Evolutionary conservation across 2,797 vertebrate species (phyloP).

Genomic region (Diglossa cyanea): DNA sequence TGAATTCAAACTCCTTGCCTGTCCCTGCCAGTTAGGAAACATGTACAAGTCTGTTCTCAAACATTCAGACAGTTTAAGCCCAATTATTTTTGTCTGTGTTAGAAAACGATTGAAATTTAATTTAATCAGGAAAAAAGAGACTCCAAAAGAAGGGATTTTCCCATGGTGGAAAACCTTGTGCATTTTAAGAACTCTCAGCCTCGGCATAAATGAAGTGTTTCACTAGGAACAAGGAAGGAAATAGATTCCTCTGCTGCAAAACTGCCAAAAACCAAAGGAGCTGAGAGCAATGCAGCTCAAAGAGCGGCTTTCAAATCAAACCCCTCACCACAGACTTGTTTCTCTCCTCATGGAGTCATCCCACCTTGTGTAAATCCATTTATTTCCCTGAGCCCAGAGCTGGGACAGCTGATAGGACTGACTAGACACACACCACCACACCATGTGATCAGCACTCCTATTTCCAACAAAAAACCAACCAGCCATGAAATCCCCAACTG

Average conservation of each 20-base stretch:
- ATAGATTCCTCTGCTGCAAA: background rate
- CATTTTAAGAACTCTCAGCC: background rate
- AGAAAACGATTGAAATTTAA: background rate
- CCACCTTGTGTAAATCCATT: background rate
- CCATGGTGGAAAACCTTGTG: background rate
- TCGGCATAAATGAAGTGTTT: background rate
- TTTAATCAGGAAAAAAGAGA: background rate
- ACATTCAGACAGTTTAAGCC: background rate
- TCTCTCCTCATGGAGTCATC: background rate
- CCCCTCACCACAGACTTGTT: background rate
- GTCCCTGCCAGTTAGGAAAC: background rate
- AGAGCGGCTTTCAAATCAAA: background rate
- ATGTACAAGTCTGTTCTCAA: background rate
- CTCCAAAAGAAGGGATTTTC: background rate
- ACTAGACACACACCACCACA: background rate
- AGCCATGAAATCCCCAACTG: conserved; percentile 26
- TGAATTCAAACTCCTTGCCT: background rate
- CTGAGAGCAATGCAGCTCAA: background rate
- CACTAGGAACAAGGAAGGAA: background rate
- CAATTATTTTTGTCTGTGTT: background rate
- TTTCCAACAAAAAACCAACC: background rate
- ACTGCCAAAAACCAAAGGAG: background rate
- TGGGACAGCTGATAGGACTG: background rate
- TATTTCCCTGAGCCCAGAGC: background rate
- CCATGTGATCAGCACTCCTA: background rate